Evolutionary conservation across 2,113 vertebrate species (phyloP), one percentile per base, ranked within the genome.

Genomic region (Chaenocephalus aceratus): DNA sequence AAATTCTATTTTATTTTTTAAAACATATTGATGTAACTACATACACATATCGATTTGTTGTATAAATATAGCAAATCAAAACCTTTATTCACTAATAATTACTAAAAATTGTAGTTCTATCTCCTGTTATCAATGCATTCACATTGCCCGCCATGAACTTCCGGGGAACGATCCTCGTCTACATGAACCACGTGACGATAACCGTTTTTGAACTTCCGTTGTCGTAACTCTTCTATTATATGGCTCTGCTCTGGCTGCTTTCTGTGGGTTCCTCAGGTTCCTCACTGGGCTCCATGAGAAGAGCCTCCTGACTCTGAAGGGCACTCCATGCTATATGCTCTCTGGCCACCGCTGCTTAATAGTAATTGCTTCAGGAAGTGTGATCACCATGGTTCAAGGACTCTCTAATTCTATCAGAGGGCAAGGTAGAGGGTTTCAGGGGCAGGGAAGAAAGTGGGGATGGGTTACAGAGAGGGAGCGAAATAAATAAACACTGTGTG

Each of bases 331-430:
- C 87, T 89, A 58, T 89, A 58, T 21, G 58, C 66, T 83, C 41
- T 82, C 76, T 73, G 86, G 83, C 65, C 75, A 89, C 84, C 6
- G 61, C 90, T 89, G 89, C 86, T 93, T 93, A 87, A 88, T 80
- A 87, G 92, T 95, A 94, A 94, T 94, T 94, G 89, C 76, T 93
- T 94, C 91, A 92, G 94, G 94, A 95, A 95, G 92, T 87, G 69
- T 85, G 89, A 94, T 91, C 93, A 91, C 80, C 91, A 91, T 77
- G 92, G 95, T 94, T 94, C 93, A 94, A 89, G 85, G 83, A 88
- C 84, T 92, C 89, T 69, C 83, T 95, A 94, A 92, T 93, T 94
- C 94, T 90, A 93, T 94, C 86, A 92, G 77, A 82, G 79, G 64
- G 63, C 61, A 75, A 74, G 65, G 85, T 86, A 68, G 34, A 75